phyloP scores from a whole-genome alignment of 2,113 vertebrate genomes.

The Hippocampus abdominalis region DNA sequence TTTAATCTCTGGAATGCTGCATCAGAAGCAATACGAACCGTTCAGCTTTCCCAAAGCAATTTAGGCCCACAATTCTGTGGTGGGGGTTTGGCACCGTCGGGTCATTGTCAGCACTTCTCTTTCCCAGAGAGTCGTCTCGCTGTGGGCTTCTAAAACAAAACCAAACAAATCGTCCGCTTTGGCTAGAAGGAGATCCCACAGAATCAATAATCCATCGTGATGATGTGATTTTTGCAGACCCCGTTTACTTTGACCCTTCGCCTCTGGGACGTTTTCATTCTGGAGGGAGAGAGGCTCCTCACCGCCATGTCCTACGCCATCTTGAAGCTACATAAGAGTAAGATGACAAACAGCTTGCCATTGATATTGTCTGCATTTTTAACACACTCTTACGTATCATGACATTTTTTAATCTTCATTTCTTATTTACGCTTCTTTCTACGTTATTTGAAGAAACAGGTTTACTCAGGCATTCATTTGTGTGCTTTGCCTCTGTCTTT shows the following conservation, averaged over 20 bases:
- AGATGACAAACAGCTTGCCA: constrained; percentile 27
- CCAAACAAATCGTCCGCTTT: constrained; percentile 44
- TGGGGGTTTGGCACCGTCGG: constrained; percentile 41
- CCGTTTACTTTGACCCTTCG: constrained; percentile 82
- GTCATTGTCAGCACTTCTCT: constrained; percentile 58
- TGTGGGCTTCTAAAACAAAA: constrained; percentile 21
- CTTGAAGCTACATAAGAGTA: constrained; percentile 84
- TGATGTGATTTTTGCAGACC: constrained; percentile 63
- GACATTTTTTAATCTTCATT: background rate
- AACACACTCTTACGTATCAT: background rate
- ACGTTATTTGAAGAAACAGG: background rate
- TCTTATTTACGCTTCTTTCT: background rate
- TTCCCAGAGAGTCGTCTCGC: constrained; percentile 16
- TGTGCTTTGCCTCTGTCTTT: too few species aligned
- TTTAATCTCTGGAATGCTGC: constrained; percentile 5
- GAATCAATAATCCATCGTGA: background rate
- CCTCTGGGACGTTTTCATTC: constrained; percentile 84
- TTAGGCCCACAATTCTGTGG: constrained; percentile 57
- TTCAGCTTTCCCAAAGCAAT: constrained; percentile 33
- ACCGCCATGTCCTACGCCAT: constrained; percentile 82
- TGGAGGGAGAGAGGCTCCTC: constrained; percentile 81
- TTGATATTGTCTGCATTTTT: background rate
- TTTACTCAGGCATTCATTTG: too few species aligned
- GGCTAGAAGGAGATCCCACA: background rate
- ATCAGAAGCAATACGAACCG: constrained; percentile 39